Base-by-base conservation (phyloP, 2,797 vertebrate species). In the Amniataba percoides region DNA sequence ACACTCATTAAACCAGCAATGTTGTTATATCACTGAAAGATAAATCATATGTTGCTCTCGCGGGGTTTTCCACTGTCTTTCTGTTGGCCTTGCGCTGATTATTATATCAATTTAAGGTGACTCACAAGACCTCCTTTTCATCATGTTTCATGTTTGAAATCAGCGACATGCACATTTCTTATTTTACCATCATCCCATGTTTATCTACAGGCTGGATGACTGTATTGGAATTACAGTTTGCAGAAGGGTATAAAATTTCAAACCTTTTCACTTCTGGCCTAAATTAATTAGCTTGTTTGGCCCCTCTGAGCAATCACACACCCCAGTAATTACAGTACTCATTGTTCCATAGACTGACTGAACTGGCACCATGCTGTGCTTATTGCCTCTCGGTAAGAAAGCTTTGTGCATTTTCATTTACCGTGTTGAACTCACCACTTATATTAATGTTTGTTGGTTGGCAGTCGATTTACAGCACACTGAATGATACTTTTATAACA, bases 201-300 rank as follows among this genome's bases (percentile, higher is more conserved):
- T 79, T 88, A 81, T 88, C 64, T 62, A 55, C 57, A 56, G 59
- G 9, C 48, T 76, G 60, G 15, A 63, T 55, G 52, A 53, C 56
- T 82, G 81, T 82, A 71, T 77, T 81, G 65, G 31, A 82, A 82
- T 82, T 79, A 78, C 49, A 71, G 64, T 80, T 78, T 86, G 71
- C 74, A 80, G 69, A 65, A 12, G 36, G 58, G 57, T 75, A 69
- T 79, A 78, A 45, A 42, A 65, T 87, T 91, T 86, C 78, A 84
- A 82, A 82, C 80, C 75, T 65, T 79, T 88, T 77, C 55, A 83
- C 79, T 85, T 79, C 40, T 83, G 71, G 39, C 60, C 77, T 82
- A 81, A 92, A 88, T 81, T 39, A 82, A 87, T 88, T 70, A 61
- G 58, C 74, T 82, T 61, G 63, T 88, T 82, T 78, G 58, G 70